A percentile compares a stretch with the other conserved stretches of the same genome.
phyloP scores from a whole-genome alignment of 2,113 vertebrate genomes.

The Pampusana beccarii region DNA sequence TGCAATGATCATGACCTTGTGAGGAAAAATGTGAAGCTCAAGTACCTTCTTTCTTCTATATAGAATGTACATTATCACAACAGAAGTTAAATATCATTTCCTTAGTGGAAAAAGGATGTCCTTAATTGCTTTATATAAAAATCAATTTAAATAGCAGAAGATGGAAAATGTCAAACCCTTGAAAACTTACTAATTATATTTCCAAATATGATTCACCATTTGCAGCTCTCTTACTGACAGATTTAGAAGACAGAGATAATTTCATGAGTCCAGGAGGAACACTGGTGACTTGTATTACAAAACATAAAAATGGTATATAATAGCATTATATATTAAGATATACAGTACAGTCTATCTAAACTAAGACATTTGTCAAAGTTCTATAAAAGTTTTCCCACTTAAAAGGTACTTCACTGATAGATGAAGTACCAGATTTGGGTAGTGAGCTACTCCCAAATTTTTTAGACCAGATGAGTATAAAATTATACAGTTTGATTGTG shows the following conservation, averaged over 20 bases:
- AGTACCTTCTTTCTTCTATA: slow-evolving; percentile 9
- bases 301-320: neutral
- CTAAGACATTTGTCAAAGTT: neutral
- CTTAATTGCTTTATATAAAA: slow-evolving; percentile 55
- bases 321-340: neutral
- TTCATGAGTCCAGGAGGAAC: neutral
- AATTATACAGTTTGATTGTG: neutral
- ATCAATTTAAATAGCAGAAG: slow-evolving; percentile 56
- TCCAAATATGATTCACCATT: slow-evolving; percentile 44
- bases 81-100: slow-evolving; percentile 59
- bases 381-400: neutral
- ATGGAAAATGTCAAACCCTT: slow-evolving; percentile 43
- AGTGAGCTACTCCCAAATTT: neutral
- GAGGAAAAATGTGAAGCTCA: neutral
- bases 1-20: neutral
- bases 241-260: slow-evolving; percentile 46
- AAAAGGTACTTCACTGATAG: neutral
- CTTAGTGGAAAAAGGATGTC: slow-evolving; percentile 57
- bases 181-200: slow-evolving; percentile 58
- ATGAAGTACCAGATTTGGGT: neutral
- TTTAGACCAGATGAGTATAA: neutral
- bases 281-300: neutral
- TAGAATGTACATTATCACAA: slow-evolving; percentile 36
- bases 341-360: neutral
- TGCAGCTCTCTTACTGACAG: slow-evolving; percentile 37